These are phyloP conservation scores for Hecatera dysodea DNA, from an alignment of 2,888 invertebrate genomes.

Conservation along the genomic window DNA sequence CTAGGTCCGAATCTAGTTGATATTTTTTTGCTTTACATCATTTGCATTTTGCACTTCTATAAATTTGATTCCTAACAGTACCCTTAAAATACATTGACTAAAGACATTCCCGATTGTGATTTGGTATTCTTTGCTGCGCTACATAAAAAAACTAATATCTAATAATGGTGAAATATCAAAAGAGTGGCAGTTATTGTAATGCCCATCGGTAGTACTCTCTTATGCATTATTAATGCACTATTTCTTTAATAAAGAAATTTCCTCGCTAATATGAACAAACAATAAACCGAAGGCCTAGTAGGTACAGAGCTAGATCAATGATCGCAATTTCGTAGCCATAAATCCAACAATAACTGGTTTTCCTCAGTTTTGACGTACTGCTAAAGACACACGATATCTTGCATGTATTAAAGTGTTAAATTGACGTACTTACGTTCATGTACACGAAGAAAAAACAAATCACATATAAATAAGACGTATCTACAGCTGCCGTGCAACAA, in stretches of 20 bases:
- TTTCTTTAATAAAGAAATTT: not conserved
- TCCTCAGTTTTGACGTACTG: constrained; percentile 22
- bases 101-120: not conserved
- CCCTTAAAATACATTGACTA: too few species aligned
- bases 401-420: constrained; percentile 3
- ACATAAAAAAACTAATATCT: not conserved
- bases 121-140: not conserved
- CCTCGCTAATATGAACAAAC: constrained; percentile 8
- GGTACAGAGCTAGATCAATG: constrained; percentile 14
- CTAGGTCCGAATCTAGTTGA: not conserved
- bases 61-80: not conserved
- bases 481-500: constrained; percentile 10
- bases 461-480: constrained; percentile 28
- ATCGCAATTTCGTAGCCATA: constrained; percentile 39
- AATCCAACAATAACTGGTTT: constrained; percentile 43
- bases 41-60: not conserved
- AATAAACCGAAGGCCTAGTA: constrained; percentile 22
- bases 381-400: constrained; percentile 15
- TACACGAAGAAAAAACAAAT: not conserved
- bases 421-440: not conserved
- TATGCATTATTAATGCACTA: not conserved
- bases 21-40: not conserved
- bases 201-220: not conserved
- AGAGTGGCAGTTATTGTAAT: not conserved
- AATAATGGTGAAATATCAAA: not conserved